Evolutionary conservation across 2,797 vertebrate genomes (phyloP).

Genomic region (Typhlichthys eigenmanni): DNA sequence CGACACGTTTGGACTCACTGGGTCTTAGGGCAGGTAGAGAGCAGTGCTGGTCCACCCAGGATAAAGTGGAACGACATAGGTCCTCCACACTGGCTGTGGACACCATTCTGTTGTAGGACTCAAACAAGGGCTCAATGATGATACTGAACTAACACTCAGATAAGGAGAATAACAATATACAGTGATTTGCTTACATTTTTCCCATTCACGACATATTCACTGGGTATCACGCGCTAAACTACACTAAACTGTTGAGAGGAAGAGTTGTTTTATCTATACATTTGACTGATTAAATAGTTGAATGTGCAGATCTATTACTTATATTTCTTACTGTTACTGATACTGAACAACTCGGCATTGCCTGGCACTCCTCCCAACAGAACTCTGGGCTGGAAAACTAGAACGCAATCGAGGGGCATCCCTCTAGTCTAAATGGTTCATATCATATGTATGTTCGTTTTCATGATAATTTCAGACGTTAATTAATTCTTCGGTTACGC

Average conservation of each 20-base stretch:
- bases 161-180: constrained; percentile 68
- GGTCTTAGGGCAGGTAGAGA: constrained; percentile 90
- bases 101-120: constrained; percentile 96
- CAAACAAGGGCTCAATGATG: constrained; percentile 94
- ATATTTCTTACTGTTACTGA: too few relatives aligned
- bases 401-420: too few relatives aligned
- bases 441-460: neutral
- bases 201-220: too few relatives aligned
- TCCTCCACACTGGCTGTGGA: constrained; percentile 91
- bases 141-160: constrained; percentile 87
- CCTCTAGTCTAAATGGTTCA: too few relatives aligned
- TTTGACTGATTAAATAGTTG: too few relatives aligned
- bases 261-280: too few relatives aligned
- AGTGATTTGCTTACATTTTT: neutral
- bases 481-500: neutral
- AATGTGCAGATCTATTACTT: too few relatives aligned
- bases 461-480: neutral
- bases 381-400: too few relatives aligned
- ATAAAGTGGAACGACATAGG: constrained; percentile 87
- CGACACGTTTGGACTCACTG: constrained; percentile 76
- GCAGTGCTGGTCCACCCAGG: constrained; percentile 96
- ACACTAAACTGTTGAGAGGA: too few relatives aligned
- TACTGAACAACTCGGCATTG: too few relatives aligned
- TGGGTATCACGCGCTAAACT: too few relatives aligned
- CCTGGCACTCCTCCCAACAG: too few relatives aligned